Percentiles rank a stretch among this genome's conserved stretches.
phyloP scores from a whole-genome alignment of 2,113 vertebrate genomes.

The Micronycteris hirsuta region DNA sequence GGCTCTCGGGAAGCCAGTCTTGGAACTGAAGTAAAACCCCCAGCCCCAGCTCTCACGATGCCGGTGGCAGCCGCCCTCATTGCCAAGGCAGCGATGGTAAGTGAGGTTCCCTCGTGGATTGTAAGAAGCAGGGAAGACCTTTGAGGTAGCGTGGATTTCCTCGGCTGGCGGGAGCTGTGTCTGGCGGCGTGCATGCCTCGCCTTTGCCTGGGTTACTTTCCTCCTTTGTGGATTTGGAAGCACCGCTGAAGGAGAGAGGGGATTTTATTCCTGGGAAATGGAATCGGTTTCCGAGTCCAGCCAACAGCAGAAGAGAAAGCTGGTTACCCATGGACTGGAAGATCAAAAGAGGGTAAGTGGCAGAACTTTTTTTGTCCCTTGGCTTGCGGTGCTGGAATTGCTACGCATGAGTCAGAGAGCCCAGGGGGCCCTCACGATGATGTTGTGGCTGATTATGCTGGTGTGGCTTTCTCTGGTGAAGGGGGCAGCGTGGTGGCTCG shows the following conservation, averaged over 20 bases:
- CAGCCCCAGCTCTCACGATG: conserved; percentile 63
- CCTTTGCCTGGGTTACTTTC: conserved; percentile 61
- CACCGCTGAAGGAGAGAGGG: conserved; percentile 67
- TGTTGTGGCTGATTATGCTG: neutral
- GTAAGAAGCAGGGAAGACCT: conserved; percentile 68
- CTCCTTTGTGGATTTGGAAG: conserved; percentile 79
- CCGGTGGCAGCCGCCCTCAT: conserved; percentile 53
- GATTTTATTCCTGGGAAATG: conserved; percentile 87
- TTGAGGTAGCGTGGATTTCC: conserved; percentile 56
- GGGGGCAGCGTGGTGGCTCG: neutral
- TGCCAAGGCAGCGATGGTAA: conserved; percentile 58
- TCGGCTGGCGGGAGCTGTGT: neutral
- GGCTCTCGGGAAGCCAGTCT: conserved; percentile 63
- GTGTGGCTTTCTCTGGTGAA: neutral
- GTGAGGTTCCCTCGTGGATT: conserved; percentile 59
- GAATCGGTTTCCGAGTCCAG: conserved; percentile 89
- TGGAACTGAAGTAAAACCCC: conserved; percentile 74
- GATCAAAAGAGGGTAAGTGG: conserved; percentile 97
- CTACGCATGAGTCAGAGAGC: conserved; percentile 5
- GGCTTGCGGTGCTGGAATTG: conserved; percentile 48
- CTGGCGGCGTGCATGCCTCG: neutral
- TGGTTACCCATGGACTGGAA: conserved; percentile 93
- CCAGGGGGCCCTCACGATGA: neutral
- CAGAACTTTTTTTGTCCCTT: conserved; percentile 3
- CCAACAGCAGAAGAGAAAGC: conserved; percentile 90